phyloP scores from a whole-genome alignment of 2,797 vertebrate genomes.

The Naso thynnoides region DNA sequence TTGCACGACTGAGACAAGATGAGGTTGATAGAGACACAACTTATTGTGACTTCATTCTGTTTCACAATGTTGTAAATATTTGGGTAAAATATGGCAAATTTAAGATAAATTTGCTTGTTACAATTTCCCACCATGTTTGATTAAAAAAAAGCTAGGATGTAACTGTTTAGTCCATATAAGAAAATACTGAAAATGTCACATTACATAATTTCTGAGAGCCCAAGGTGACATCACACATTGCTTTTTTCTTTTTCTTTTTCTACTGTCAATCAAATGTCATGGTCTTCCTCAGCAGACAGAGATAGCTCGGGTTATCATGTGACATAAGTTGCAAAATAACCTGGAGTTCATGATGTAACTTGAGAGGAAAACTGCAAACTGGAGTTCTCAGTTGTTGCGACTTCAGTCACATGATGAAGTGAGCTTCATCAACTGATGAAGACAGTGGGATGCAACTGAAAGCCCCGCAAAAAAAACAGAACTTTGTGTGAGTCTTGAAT shows the following conservation, averaged over 20 bases:
- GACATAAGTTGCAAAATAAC: neutral
- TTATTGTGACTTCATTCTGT: no score
- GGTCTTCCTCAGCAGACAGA: neutral
- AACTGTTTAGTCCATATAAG: no score
- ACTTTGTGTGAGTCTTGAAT: no score
- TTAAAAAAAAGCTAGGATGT: no score
- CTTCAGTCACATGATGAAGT: neutral
- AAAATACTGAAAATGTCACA: no score
- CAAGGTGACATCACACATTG: no score
- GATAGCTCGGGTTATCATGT: neutral
- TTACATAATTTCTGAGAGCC: no score
- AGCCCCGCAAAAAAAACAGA: neutral
- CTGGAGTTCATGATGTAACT: neutral
- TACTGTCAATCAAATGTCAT: neutral
- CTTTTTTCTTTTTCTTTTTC: neutral
- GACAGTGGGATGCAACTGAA: neutral
- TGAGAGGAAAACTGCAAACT: no score
- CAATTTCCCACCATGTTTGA: no score
- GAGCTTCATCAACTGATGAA: neutral
- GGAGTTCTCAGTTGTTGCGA: neutral
- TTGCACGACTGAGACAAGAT: neutral
- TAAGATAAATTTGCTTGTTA: no score
- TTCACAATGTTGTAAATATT: no score
- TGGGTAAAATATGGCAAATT: no score
- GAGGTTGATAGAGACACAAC: neutral